Evolutionary conservation across 2,888 invertebrate genomes (phyloP).

Genomic region (Epirrhoe alternata): DNA sequence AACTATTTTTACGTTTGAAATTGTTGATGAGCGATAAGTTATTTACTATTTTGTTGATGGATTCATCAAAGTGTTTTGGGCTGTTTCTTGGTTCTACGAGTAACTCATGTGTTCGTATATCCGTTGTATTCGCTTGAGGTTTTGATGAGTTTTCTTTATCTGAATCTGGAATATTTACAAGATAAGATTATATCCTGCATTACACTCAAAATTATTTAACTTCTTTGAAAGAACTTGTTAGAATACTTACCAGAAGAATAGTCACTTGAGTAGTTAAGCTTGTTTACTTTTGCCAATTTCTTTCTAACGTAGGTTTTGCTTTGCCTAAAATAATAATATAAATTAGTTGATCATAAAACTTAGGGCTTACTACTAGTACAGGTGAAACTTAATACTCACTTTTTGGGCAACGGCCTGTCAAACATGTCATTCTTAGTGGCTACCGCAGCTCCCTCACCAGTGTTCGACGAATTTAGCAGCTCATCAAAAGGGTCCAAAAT

Average conservation of each 20-base stretch:
- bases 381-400: constrained; percentile 45
- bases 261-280: constrained; percentile 53
- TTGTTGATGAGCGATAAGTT: constrained; percentile 61
- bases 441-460: constrained; percentile 29
- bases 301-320: constrained; percentile 55
- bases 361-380: background rate
- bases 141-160: constrained; percentile 68
- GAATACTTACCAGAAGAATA: constrained; percentile 18
- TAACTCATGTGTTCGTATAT: constrained; percentile 65
- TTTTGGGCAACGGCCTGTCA: constrained; percentile 45
- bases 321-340: constrained; percentile 50
- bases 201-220: background rate
- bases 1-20: constrained; percentile 48
- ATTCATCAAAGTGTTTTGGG: constrained; percentile 59
- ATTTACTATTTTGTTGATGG: constrained; percentile 67
- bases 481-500: constrained; percentile 72
- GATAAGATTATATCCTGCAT: background rate
- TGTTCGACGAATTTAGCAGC: constrained; percentile 64
- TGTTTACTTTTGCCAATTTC: constrained; percentile 53
- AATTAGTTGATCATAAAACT: background rate
- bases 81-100: constrained; percentile 56
- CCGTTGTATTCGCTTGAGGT: constrained; percentile 54
- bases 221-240: background rate
- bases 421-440: constrained; percentile 40
- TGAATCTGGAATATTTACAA: constrained; percentile 59